phyloP scores from a whole-genome alignment of 2,113 vertebrate genomes.

The Neogale vison region DNA sequence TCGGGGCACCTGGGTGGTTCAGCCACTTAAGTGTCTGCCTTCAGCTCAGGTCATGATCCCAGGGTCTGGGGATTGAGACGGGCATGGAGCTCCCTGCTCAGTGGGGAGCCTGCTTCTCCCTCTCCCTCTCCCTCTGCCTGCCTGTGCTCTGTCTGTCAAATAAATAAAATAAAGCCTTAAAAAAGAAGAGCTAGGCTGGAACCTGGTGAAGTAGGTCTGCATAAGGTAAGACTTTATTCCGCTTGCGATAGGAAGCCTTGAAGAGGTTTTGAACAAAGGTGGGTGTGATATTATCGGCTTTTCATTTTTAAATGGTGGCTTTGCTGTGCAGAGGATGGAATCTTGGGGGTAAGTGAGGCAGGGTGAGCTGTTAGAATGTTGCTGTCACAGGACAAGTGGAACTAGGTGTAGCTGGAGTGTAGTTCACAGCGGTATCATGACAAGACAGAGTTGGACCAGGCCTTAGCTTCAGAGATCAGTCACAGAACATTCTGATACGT shows the following conservation, averaged over 20 bases:
- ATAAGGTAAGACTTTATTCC: neutral
- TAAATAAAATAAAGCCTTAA: neutral
- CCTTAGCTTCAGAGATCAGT: neutral
- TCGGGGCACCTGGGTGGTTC: neutral
- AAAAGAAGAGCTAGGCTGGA: neutral
- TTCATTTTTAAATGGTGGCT: neutral
- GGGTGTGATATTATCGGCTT: neutral
- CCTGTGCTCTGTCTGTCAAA: neutral
- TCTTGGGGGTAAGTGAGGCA: neutral
- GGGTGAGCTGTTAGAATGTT: neutral
- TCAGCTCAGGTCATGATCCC: neutral
- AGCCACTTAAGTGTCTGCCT: neutral
- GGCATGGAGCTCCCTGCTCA: neutral
- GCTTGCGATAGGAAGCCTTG: neutral
- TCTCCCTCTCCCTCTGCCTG: neutral
- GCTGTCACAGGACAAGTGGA: neutral
- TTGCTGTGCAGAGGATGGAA: neutral
- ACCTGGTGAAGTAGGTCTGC: neutral
- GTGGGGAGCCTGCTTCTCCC: neutral
- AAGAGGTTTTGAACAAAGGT: neutral
- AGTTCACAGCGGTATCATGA: fast-evolving
- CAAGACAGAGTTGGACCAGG: neutral
- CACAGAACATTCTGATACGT: neutral
- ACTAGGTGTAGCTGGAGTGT: neutral
- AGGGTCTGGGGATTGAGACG: no score